Percentiles rank a stretch among this genome's conserved stretches.
Conservation (phyloP, 1,140 invertebrate genomes). For the Drosophila burlai region DNA sequence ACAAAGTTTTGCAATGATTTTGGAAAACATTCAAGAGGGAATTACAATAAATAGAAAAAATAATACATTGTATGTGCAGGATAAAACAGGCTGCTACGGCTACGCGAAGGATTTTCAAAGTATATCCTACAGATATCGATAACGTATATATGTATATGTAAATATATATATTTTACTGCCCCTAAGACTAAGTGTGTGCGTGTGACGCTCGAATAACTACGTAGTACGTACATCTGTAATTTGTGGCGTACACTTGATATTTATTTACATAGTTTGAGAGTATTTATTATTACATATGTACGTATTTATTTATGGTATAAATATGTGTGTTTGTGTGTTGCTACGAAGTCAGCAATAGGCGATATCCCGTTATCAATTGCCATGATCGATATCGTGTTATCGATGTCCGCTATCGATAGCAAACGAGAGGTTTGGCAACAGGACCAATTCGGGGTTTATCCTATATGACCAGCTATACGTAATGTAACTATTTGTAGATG, state of each 20-base stretch:
- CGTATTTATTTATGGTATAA: conserved; percentile 31
- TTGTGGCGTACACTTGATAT: conserved; percentile 27
- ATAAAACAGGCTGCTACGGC: conserved; percentile 11
- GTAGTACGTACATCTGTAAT: conserved; percentile 10
- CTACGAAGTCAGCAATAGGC: conserved; percentile 23
- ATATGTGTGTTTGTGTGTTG: conserved; percentile 26
- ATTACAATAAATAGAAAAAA: conserved; percentile 72
- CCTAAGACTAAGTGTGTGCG: conserved; percentile 36
- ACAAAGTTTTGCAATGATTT: conserved; percentile 54
- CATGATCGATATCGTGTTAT: conserved; percentile 8
- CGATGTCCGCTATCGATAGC: conserved; percentile 15
- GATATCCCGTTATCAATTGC: conserved; percentile 20
- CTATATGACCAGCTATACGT: conserved; percentile 53
- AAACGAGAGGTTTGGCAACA: conserved; percentile 4
- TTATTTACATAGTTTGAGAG: conserved; percentile 55
- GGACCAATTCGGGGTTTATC: conserved; percentile 40
- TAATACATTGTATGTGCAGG: conserved; percentile 41
- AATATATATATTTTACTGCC: conserved; percentile 22
- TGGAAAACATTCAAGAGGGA: conserved; percentile 33
- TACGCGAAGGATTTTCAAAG: conserved; percentile 3
- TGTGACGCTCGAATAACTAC: too few species aligned
- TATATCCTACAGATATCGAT: conserved; percentile 11
- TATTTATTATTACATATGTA: conserved; percentile 26
- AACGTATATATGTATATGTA: neutral
- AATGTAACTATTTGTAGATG: conserved; percentile 36